Conservation (phyloP, 2,888 invertebrate genomes). For the Stenoptilia bipunctidactyla region DNA sequence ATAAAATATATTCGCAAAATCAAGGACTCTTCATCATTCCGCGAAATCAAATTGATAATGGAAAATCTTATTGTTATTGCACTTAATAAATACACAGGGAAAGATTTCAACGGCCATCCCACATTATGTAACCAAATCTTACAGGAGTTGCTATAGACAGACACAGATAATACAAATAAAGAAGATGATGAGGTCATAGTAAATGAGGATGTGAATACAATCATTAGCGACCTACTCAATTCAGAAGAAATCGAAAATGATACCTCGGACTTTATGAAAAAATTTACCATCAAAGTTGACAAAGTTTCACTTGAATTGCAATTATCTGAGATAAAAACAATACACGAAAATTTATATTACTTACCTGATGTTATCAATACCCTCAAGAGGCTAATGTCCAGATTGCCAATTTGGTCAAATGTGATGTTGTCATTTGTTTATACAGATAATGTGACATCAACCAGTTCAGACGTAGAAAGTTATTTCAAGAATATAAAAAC, state of each 20-base stretch:
- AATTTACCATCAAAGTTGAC: slow-evolving; percentile 10
- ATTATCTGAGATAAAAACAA: slow-evolving; percentile 9
- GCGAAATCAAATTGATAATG: slow-evolving; percentile 9
- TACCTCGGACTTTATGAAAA: slow-evolving; percentile 10
- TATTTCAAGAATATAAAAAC: slow-evolving; percentile 12
- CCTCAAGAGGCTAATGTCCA: slow-evolving; percentile 5
- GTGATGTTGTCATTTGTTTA: no score
- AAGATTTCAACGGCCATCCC: slow-evolving; percentile 9
- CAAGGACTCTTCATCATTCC: not conserved
- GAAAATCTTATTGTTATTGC: slow-evolving; percentile 10
- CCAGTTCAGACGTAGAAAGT: slow-evolving; percentile 12
- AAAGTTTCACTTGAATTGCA: slow-evolving; percentile 3
- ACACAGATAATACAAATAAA: not conserved
- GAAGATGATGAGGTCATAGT: slow-evolving; percentile 9
- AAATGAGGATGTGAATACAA: slow-evolving; percentile 11
- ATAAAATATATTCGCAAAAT: slow-evolving; percentile 8
- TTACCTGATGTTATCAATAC: slow-evolving; percentile 10
- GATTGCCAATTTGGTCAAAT: no score
- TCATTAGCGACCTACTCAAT: slow-evolving; percentile 10
- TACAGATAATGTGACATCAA: slow-evolving; percentile 10
- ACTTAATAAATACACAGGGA: slow-evolving; percentile 2
- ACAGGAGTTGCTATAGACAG: no score
- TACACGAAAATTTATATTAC: slow-evolving; percentile 10
- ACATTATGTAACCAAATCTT: slow-evolving; percentile 5
- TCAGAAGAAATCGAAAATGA: slow-evolving; percentile 11